Percentiles rank a stretch among this genome's conserved stretches.
Conservation (phyloP, 2,888 invertebrate species). For the Vanessa cardui region DNA sequence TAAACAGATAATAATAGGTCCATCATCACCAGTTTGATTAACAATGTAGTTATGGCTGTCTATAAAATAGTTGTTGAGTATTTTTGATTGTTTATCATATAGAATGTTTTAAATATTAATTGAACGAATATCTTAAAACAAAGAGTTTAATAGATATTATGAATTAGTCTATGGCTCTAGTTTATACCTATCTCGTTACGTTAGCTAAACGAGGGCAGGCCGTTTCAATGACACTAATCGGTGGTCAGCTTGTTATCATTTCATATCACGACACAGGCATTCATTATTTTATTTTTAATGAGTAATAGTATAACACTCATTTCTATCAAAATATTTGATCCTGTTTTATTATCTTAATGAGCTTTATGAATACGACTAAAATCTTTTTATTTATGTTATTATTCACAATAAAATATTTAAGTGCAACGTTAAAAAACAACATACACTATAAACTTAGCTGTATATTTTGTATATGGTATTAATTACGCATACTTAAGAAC, state of each 20-base stretch:
- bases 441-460: no score
- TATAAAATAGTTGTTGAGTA: no score
- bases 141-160: background rate
- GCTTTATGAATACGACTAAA: no score
- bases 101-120: background rate
- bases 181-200: slow-evolving; percentile 38
- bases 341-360: no score
- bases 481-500: background rate
- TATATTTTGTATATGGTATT: background rate
- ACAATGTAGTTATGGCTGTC: no score
- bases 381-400: no score
- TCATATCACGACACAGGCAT: slow-evolving; percentile 48
- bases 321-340: background rate
- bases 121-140: background rate
- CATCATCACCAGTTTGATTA: no score
- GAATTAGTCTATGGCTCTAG: slow-evolving; percentile 7
- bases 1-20: no score
- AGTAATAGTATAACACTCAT: background rate
- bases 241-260: slow-evolving; percentile 62
- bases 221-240: slow-evolving; percentile 72
- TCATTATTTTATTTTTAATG: slow-evolving; percentile 17
- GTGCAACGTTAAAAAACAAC: no score
- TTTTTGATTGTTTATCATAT: no score
- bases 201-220: slow-evolving; percentile 64
- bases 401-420: no score